These are phyloP conservation scores for Myotis yumanensis DNA, from an alignment of 2,113 vertebrate species.

Conservation along the genomic window DNA sequence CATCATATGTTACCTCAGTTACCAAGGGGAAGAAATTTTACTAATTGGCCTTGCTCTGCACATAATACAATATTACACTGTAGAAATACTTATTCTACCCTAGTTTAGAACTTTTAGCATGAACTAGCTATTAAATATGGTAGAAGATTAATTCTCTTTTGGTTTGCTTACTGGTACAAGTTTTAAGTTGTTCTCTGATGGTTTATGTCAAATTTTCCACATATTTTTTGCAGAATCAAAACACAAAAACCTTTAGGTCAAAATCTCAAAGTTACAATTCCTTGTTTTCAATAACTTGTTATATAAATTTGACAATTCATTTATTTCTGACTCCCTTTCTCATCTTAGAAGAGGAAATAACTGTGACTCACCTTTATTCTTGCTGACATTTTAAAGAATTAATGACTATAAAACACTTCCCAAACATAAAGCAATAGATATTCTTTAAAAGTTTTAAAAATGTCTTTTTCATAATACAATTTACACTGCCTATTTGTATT, in stretches of 20 bases:
- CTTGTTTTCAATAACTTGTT: not conserved
- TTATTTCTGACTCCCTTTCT: not conserved
- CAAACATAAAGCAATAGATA: not conserved
- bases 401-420: not conserved
- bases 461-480: not conserved
- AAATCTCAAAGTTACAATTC: not conserved
- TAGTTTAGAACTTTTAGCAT: not conserved
- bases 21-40: not conserved
- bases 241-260: not conserved
- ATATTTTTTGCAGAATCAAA: constrained; percentile 13
- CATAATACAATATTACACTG: not conserved
- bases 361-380: not conserved
- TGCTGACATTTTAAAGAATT: constrained; percentile 14
- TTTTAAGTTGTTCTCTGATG: not conserved
- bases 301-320: not conserved
- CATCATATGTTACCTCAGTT: not conserved
- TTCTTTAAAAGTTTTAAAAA: constrained; percentile 1
- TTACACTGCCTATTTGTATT: not conserved
- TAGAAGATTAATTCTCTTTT: not conserved
- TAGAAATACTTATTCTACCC: not conserved
- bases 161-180: not conserved
- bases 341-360: not conserved
- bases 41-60: not conserved
- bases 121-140: not conserved
- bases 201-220: not conserved